A percentile compares a stretch with the other conserved stretches of the same genome.
Evolutionary conservation across 2,797 vertebrate genomes (phyloP).

Genomic region (Steatocranus sp.): DNA sequence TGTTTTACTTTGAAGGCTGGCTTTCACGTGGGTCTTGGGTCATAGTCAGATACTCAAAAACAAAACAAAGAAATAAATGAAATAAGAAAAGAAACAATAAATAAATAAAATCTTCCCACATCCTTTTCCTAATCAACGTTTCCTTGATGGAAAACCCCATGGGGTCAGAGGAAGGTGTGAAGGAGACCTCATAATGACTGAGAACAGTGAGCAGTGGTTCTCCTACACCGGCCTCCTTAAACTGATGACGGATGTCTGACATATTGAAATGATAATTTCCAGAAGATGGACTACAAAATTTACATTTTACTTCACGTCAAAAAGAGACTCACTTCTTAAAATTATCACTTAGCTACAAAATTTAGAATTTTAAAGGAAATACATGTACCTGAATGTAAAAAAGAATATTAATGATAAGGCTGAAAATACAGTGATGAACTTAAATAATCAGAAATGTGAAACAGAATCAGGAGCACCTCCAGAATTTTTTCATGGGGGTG

Average conservation of each 20-base stretch:
- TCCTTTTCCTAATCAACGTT: background rate
- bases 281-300: background rate
- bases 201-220: background rate
- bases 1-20: background rate
- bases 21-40: background rate
- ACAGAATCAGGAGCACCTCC: rapidly evolving
- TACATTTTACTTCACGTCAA: background rate
- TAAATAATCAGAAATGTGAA: background rate
- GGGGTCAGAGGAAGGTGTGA: background rate
- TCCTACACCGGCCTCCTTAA: background rate
- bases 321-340: background rate
- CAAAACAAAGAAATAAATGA: background rate
- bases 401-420: background rate
- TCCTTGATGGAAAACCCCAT: background rate
- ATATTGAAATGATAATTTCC: background rate
- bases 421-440: background rate
- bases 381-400: background rate
- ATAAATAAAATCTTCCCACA: background rate
- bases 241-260: background rate
- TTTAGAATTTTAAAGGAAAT: background rate
- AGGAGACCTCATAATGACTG: background rate
- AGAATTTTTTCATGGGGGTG: background rate
- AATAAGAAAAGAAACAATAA: background rate
- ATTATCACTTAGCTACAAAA: background rate
- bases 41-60: background rate